Percentiles rank a stretch among this genome's conserved stretches.
Conservation (phyloP, 1,140 invertebrate genomes). For the Plutomurus gul region DNA sequence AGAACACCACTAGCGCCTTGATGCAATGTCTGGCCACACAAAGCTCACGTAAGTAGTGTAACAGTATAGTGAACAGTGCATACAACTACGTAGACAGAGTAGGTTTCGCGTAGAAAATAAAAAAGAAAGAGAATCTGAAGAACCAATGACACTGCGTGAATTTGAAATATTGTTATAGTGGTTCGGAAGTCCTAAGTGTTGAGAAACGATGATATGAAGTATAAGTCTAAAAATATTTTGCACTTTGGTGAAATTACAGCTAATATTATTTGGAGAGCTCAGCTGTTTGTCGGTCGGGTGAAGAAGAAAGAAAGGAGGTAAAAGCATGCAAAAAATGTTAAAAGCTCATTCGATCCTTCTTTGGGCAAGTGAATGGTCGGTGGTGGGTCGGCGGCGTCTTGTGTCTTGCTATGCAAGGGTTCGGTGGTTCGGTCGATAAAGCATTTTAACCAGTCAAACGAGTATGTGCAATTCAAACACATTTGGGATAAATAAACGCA, state of each 20-base stretch:
- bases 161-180: conserved; percentile 28
- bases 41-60: too few relatives aligned
- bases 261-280: conserved; percentile 27
- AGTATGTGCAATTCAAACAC: conserved; percentile 24
- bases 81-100: too few relatives aligned
- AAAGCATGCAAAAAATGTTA: conserved; percentile 21
- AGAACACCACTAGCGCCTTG: neutral
- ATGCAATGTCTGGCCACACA: too few relatives aligned
- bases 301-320: neutral
- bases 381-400: neutral
- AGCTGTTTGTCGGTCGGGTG: conserved; percentile 13
- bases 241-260: conserved; percentile 23
- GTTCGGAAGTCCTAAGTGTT: too few relatives aligned
- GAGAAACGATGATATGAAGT: neutral
- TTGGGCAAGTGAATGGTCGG: neutral
- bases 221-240: neutral
- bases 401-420: too few relatives aligned
- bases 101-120: neutral
- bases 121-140: neutral
- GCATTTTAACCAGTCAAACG: conserved; percentile 11
- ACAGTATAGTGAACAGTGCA: too few relatives aligned
- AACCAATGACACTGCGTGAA: conserved; percentile 17
- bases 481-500: conserved; percentile 10
- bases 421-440: neutral
- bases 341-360: neutral